Base-by-base conservation (phyloP, 2,797 vertebrate species). In the Meda fulgida region DNA sequence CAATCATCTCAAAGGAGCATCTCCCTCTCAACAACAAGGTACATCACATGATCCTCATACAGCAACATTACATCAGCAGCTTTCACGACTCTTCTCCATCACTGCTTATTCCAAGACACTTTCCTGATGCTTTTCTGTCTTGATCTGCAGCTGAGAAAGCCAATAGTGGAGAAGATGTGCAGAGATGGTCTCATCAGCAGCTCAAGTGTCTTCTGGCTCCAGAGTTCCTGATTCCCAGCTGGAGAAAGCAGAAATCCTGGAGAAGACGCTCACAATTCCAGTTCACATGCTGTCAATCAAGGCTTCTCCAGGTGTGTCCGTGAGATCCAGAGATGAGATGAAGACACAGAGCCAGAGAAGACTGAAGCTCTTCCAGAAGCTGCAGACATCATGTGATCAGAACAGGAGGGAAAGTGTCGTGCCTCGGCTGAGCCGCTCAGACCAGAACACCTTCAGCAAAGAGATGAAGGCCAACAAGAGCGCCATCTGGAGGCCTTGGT, bases 161-260 rank as follows among this genome's bases (percentile, higher is more conserved):
- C 78, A 29, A 23, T 46, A 38, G 69, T 84, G 81, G 81, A 87
- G 55, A 80, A 95, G 83, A 88, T 93, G 92, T 82, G 31, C 51
- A 80, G 90, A 58, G 55, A 58, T n/a, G 8, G 3, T n/a, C 23
- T 58, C 87, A 89, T 87, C 86, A 58, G 53, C 53, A 58, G 89
- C 88, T 71, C 23, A 16, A 71, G 69, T 26, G n/a, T 95, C 92
- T 91, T 93, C 77, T 92, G 93, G 86, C 84, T 93, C 19, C 90
- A 92, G 60, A 71, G 69, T 5, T 71, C 88, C 92, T 89, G 93
- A 94, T 78, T 94, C 94, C 85, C 96, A 96, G 91, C 92, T 95
- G 90, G 95, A 96, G 91, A 96, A 96, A 91, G 95, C 96, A 0
- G 95, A 95, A 85, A 93, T 96, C 87, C 92, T 95, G 89, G 94